A percentile compares a stretch with the other conserved stretches of the same genome.
phyloP scores from a whole-genome alignment of 2,797 vertebrate species.

The Anguilla megastoma region DNA sequence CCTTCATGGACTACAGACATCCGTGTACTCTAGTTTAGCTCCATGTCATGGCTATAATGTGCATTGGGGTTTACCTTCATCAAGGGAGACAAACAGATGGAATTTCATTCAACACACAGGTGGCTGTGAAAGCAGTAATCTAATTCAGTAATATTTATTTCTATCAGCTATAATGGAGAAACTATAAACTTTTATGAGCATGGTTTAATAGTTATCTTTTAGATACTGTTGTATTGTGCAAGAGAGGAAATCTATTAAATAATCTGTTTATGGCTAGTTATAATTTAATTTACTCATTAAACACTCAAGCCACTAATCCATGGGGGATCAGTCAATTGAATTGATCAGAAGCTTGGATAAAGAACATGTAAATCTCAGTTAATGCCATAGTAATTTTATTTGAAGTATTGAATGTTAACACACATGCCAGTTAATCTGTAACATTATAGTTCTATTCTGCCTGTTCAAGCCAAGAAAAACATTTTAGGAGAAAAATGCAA shows the following conservation, averaged over 20 bases:
- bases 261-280: background rate
- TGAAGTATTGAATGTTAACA: background rate
- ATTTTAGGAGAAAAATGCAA: background rate
- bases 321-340: too few species aligned
- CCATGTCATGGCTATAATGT: background rate
- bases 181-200: background rate
- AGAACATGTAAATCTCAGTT: background rate
- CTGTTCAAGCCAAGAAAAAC: background rate
- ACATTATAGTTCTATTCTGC: too few species aligned
- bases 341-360: background rate
- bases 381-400: background rate
- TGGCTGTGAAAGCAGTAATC: background rate
- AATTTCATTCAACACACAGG: background rate
- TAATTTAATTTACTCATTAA: background rate
- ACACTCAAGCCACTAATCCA: background rate
- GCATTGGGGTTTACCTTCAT: background rate
- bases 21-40: background rate
- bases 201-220: slow-evolving; percentile 9
- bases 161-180: background rate
- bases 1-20: background rate
- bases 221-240: background rate
- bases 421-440: background rate
- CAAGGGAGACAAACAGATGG: background rate
- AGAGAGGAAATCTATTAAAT: background rate
- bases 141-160: background rate